Evolutionary conservation across 2,888 invertebrate species (phyloP).

Genomic region (Melanotus villosus): DNA sequence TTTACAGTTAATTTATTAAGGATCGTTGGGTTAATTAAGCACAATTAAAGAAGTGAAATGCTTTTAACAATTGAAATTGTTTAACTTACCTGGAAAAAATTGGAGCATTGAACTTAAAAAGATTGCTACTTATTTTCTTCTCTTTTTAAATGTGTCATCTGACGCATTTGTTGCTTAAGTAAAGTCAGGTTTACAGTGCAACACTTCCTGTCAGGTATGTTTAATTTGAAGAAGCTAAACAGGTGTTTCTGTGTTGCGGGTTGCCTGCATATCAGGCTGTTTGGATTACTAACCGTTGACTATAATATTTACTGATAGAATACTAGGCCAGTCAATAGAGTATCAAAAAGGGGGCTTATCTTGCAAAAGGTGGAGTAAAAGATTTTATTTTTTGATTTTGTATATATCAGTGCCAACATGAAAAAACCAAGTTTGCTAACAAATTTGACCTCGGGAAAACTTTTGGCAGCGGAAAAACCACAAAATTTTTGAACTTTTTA

Average conservation of each 20-base stretch:
- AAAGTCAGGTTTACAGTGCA: conserved; percentile 43
- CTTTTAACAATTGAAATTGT: neutral
- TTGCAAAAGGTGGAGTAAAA: too few relatives aligned
- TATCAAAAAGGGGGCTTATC: too few relatives aligned
- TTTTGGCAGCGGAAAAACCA: too few relatives aligned
- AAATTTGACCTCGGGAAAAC: too few relatives aligned
- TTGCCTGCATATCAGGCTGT: conserved; percentile 23
- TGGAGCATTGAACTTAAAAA: conserved; percentile 23
- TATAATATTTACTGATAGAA: too few relatives aligned
- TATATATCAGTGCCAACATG: too few relatives aligned
- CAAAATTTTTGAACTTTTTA: too few relatives aligned
- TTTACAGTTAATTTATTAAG: neutral
- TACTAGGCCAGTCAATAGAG: too few relatives aligned
- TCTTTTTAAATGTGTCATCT: conserved; percentile 41
- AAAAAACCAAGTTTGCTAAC: too few relatives aligned
- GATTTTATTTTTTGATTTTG: too few relatives aligned
- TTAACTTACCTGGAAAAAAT: conserved; percentile 18
- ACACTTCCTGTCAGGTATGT: conserved; percentile 25
- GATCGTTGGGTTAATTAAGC: neutral
- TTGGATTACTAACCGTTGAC: too few relatives aligned
- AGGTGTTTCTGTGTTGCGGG: conserved; percentile 35
- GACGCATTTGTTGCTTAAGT: conserved; percentile 40
- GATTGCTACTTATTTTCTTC: conserved; percentile 21
- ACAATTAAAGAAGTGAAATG: neutral
- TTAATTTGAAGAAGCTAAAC: conserved; percentile 11